Evolutionary conservation across 2,113 vertebrate genomes (phyloP), one percentile per base, ranked within the genome.

Genomic region (Gyps fulvus): DNA sequence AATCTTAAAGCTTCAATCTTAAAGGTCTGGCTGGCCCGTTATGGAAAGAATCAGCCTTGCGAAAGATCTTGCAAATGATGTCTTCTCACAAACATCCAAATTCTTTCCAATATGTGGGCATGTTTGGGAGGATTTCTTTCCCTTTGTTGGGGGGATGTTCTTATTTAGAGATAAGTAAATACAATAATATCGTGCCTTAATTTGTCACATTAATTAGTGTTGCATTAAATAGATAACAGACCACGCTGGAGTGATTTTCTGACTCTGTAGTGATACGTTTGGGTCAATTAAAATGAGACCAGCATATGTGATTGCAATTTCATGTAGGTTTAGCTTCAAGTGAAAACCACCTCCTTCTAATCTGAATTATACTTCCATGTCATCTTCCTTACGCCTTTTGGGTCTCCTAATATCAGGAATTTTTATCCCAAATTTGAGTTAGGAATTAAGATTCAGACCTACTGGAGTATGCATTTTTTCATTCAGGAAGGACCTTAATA

Each of bases 401-500:
- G 5, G 5, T 78, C n/a, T 40, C 38, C n/a, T n/a, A 21, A 25
- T 21, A 40, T 6, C 25, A 54, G 32, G 43, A 54, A 23, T 7
- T 40, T 55, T 76, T 8, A 26, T 34, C 27, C 27, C n/a, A 36
- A 52, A 32, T 18, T 12, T 20, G 42, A 77, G 23, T 18, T 40
- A 25, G 26, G 25, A 57, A 36, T 63, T 12, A 77, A 16, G 38
- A 18, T 52, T 78, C 31, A 32, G 29, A 54, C 3, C 1, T 18
- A 7, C 45, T 31, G 6, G 36, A 34, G 4, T 29, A 23, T 0
- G 3, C 0, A 0, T 5, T 62, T 57, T 59, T 69, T 38, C 31
- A 16, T 59, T 16, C 55, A 73, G 50, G n/a, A 36, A 6, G 9
- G 15, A 65, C 7, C 25, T 62, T 34, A 5, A 1, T 5, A 6